Evolutionary conservation across 2,113 vertebrate genomes (phyloP), one percentile per base, ranked within the genome.

Genomic region (Barbus barbus): DNA sequence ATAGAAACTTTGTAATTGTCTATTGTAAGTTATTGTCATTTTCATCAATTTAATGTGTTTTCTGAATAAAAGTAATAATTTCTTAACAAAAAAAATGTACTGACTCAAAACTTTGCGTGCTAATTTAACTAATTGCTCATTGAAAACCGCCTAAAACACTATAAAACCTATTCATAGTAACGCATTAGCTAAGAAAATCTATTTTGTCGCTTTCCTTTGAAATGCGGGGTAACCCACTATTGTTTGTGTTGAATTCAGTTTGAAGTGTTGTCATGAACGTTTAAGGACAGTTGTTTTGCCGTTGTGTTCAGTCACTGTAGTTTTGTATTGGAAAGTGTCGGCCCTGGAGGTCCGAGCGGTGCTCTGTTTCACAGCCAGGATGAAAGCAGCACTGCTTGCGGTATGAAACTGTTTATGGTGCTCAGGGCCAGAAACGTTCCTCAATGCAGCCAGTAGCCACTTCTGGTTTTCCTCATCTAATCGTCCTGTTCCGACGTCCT

Each of bases 401-500:
- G 22, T 60, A 44, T 71, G 28, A 67, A 74, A 41, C 72, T 87
- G 73, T 87, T 84, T 84, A 84, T 18, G 63, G 31, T 53, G 41
- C 56, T 51, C 71, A 41, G 60, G 53, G 24, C 46, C 20, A 46
- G 63, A 87, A 73, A 73, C 1, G 69, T 78, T 84, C 13, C 38
- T 76, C 83, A 72, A 78, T 24, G 24, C 31, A 16, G 12, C 6
- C 24, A 41, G 33, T 46, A 56, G 18, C 26, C 41, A 18, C 58
- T 58, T 87, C 86, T 87, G 83, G 5, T 87, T 84, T 87, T 56
- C 18, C 60, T 87, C 86, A 22, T 5, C n/a, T 60, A 7, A 84
- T 86, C 60, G 14, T 1, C 5, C 71, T 9, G 16, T 11, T 9
- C 33, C 36, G 5, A 31, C 51, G 18, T 56, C 24, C 18, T 65